Conservation (phyloP, 1,140 invertebrate genomes). For the Amphibalanus amphitrite region DNA sequence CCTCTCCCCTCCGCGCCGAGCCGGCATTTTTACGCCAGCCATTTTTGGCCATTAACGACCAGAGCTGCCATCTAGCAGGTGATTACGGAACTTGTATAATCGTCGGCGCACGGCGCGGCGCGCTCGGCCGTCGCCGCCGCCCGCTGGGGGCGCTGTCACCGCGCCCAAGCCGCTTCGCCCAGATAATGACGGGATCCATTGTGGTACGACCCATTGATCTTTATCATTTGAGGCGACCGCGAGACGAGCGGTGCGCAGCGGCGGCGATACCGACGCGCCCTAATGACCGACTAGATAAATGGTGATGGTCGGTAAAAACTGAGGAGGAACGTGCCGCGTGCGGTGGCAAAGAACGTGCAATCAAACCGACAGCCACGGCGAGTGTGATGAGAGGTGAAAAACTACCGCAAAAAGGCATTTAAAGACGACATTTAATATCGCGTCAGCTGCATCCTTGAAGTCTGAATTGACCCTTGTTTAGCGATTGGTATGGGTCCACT, state of each 20-base stretch:
- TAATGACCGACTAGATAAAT: no score
- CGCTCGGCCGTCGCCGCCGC: no score
- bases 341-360: neutral
- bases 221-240: neutral
- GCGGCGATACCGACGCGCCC: no score
- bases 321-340: no score
- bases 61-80: neutral
- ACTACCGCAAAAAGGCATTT: neutral
- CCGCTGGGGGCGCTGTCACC: neutral
- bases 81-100: conserved; percentile 2
- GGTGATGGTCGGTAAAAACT: no score
- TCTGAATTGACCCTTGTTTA: no score
- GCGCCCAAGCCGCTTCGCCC: neutral
- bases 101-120: neutral
- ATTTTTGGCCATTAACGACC: neutral
- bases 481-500: no score
- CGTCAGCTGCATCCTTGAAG: neutral
- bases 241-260: no score
- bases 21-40: neutral
- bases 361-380: neutral
- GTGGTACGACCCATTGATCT: neutral
- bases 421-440: neutral
- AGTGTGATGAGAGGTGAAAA: neutral
- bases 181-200: neutral
- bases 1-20: neutral